phyloP scores from a whole-genome alignment of 1,140 invertebrate genomes.

The Heterodera schachtii region DNA sequence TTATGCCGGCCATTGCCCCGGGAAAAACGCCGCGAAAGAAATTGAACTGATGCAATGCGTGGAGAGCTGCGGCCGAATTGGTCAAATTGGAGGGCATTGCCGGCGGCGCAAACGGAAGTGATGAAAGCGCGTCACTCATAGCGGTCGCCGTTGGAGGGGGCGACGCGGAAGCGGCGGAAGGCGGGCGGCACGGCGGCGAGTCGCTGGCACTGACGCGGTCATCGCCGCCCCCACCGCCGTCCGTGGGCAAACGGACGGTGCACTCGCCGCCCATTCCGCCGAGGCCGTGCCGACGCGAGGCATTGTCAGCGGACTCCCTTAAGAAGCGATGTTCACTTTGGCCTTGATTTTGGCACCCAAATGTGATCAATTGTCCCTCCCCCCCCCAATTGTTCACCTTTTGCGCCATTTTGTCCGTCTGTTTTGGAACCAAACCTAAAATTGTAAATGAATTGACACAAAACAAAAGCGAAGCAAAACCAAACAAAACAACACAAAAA shows the following conservation, averaged over 20 bases:
- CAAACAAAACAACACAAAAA: too few species aligned
- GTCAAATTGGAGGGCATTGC: background rate
- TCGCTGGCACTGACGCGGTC: background rate
- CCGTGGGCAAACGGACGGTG: too few species aligned
- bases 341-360: background rate
- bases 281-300: background rate
- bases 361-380: background rate
- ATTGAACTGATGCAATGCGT: background rate
- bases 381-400: conserved; percentile 48
- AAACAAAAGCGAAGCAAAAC: too few species aligned
- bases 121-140: background rate
- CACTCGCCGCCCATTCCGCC: background rate
- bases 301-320: conserved; percentile 26
- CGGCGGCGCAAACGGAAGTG: background rate
- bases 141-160: background rate
- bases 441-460: background rate
- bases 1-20: background rate
- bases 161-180: background rate
- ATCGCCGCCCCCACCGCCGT: background rate
- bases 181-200: background rate
- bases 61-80: background rate
- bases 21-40: background rate
- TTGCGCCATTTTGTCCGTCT: conserved; percentile 98
- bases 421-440: conserved; percentile 99
- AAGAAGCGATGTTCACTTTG: background rate